phyloP scores from a whole-genome alignment of 1,140 invertebrate species.

The Drosophila elegans region DNA sequence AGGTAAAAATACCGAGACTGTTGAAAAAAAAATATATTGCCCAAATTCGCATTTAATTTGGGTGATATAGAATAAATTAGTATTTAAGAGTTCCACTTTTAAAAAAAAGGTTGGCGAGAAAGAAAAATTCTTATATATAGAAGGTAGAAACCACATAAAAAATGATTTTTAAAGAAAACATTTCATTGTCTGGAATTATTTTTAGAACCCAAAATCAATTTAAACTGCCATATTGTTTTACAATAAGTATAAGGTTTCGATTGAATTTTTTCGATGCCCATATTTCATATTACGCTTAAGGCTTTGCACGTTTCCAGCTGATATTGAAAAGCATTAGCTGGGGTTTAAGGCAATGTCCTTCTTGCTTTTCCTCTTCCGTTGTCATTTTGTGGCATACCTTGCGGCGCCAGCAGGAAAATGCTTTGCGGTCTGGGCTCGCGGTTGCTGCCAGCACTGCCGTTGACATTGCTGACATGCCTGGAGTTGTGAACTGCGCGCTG shows the following conservation, averaged over 20 bases:
- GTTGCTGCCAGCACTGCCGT: constrained; percentile 10
- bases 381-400: constrained; percentile 52
- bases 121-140: too few relatives aligned
- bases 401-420: constrained; percentile 53
- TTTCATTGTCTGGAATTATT: too few relatives aligned
- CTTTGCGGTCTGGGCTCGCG: constrained; percentile 33
- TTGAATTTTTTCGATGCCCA: constrained; percentile 7
- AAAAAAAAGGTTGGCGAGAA: too few relatives aligned
- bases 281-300: constrained; percentile 1
- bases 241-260: background rate
- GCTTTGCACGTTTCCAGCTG: constrained; percentile 9
- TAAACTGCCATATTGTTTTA: too few relatives aligned
- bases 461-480: constrained; percentile 54
- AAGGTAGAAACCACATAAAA: too few relatives aligned
- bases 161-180: too few relatives aligned
- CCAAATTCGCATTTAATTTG: too few relatives aligned
- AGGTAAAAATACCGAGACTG: too few relatives aligned
- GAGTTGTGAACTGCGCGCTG: constrained; percentile 17
- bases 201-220: too few relatives aligned
- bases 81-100: too few relatives aligned
- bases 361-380: constrained; percentile 11
- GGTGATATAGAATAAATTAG: too few relatives aligned
- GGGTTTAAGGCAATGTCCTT: constrained; percentile 36
- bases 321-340: constrained; percentile 32
- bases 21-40: too few relatives aligned